Evolutionary conservation across 2,113 vertebrate species (phyloP).

Genomic region (Albula glossodonta): DNA sequence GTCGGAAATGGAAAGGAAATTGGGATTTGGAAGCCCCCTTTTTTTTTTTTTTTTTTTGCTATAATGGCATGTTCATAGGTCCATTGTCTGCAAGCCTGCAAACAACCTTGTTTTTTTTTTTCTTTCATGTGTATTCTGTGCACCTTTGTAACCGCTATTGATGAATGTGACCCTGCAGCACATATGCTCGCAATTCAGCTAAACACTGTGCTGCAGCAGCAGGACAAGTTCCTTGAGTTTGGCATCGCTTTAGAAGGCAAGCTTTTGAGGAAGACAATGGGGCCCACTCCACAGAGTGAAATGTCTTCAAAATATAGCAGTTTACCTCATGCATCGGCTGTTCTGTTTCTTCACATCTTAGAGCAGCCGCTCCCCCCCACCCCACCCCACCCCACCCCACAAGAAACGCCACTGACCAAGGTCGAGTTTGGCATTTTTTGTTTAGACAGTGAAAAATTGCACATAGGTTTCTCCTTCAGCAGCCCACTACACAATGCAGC

Average conservation of each 20-base stretch:
- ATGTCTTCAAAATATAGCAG: neutral
- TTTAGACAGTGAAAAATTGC: neutral
- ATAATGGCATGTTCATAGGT: neutral
- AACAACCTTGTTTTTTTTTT: slow-evolving; percentile 19
- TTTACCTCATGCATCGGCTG: neutral
- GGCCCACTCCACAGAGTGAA: neutral
- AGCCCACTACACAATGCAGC: neutral
- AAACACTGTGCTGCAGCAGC: neutral
- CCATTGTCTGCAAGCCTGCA: neutral
- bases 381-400: neutral
- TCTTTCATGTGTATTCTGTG: neutral
- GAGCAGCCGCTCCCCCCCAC: neutral
- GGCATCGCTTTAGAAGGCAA: neutral
- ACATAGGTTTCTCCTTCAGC: neutral
- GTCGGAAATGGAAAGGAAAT: neutral
- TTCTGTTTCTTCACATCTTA: neutral
- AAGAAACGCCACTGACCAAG: neutral
- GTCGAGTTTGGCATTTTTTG: neutral
- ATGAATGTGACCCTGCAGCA: slow-evolving; percentile 5
- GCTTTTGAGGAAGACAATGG: neutral
- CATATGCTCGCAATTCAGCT: slow-evolving; percentile 7
- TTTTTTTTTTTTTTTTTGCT: neutral
- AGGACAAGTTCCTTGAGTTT: neutral
- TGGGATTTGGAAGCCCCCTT: neutral
- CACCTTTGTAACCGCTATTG: neutral